Conservation (phyloP, 2,797 vertebrate genomes). For the Phyllotis vaccarum region DNA sequence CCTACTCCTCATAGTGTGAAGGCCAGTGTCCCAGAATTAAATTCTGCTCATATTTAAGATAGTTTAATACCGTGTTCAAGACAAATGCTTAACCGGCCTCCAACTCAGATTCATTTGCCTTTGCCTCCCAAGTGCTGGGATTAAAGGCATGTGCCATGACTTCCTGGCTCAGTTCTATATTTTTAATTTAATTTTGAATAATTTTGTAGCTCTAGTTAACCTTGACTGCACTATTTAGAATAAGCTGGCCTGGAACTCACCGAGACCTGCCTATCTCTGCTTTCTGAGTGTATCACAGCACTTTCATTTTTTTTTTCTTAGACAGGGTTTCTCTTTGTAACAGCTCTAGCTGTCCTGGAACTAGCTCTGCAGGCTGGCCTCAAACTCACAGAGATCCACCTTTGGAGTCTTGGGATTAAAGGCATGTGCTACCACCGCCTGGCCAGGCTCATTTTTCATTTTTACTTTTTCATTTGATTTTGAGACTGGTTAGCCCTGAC, state of each 20-base stretch:
- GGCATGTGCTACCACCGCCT: too few relatives aligned
- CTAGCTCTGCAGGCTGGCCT: neutral
- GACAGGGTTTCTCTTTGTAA: neutral
- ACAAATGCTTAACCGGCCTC: neutral
- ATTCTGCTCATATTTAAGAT: neutral
- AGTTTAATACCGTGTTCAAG: neutral
- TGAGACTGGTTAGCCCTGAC: neutral
- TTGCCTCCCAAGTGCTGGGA: too few relatives aligned
- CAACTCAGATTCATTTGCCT: too few relatives aligned
- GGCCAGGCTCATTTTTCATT: neutral
- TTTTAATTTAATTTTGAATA: too few relatives aligned
- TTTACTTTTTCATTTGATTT: constrained; percentile 7
- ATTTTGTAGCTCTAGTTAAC: neutral
- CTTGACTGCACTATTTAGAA: neutral
- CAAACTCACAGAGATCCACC: neutral
- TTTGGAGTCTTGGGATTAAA: too few relatives aligned
- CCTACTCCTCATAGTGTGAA: neutral
- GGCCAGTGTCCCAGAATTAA: neutral
- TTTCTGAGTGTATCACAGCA: neutral
- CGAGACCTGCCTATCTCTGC: neutral
- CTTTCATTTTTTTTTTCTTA: neutral
- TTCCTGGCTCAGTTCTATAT: too few relatives aligned
- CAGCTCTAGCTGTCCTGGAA: neutral
- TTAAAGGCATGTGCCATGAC: too few relatives aligned
- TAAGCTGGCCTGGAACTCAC: neutral